Percentiles rank a stretch among this genome's conserved stretches.
These are phyloP conservation scores for Paelopatides confundens DNA, from an alignment of 53 echinoderm and acorn worm species.

Conservation along the genomic window DNA sequence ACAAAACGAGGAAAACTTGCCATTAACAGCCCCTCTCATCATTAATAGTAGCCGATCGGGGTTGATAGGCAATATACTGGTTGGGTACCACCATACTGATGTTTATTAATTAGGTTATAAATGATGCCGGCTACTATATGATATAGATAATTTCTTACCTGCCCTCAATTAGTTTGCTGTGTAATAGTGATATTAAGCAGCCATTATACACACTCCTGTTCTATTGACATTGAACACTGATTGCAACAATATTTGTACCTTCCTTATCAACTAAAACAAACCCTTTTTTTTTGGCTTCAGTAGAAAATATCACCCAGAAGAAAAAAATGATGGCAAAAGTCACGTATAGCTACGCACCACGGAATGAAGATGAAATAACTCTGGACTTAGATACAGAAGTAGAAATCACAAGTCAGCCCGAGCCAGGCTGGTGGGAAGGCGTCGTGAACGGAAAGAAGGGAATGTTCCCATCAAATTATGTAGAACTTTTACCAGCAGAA, in stretches of 20 bases:
- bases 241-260: neutral
- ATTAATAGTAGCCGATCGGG: no score
- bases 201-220: no score
- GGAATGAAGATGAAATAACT: slow-evolving; percentile 87
- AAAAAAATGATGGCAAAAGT: slow-evolving; percentile 84
- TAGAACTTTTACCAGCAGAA: slow-evolving; percentile 30
- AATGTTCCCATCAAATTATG: slow-evolving; percentile 97
- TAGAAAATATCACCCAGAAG: slow-evolving; percentile 44
- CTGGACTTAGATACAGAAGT: slow-evolving; percentile 67
- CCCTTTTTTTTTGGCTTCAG: neutral
- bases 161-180: no score
- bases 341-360: slow-evolving; percentile 84
- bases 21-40: no score
- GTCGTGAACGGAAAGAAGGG: slow-evolving; percentile 78
- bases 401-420: slow-evolving; percentile 76
- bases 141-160: no score
- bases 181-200: no score
- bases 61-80: no score
- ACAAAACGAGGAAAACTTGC: no score
- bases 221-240: no score
- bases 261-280: neutral
- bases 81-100: no score
- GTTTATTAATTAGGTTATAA: no score
- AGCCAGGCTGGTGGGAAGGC: slow-evolving; percentile 98
- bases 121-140: no score